phyloP scores from a whole-genome alignment of 2,888 invertebrate species.

The Petrophora chlorosata region DNA sequence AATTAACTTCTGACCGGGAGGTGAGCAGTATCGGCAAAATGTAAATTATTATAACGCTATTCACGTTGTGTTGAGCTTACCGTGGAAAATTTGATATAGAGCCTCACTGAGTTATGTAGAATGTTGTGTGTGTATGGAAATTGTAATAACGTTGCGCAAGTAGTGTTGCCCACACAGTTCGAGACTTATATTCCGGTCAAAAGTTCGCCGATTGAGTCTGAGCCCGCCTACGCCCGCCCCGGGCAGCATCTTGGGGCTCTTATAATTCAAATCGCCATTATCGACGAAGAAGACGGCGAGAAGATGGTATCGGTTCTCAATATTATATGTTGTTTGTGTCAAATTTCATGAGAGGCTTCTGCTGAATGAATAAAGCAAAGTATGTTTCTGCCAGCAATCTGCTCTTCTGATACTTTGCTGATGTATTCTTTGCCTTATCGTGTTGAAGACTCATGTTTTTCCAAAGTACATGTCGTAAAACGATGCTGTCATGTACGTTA shows the following conservation, averaged over 20 bases:
- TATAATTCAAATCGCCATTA: conserved; percentile 17
- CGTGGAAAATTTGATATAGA: conserved; percentile 28
- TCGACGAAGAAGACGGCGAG: conserved; percentile 6
- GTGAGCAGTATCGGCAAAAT: conserved; percentile 32
- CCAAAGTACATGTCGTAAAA: conserved; percentile 20
- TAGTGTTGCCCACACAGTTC: conserved; percentile 42
- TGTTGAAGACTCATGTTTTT: conserved; percentile 11
- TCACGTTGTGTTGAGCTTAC: conserved; percentile 20
- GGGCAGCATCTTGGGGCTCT: conserved; percentile 15
- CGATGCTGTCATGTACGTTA: conserved; percentile 19
- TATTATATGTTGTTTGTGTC: conserved; percentile 18
- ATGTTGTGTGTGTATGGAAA: not conserved
- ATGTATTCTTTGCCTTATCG: not conserved
- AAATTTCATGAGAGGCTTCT: conserved; percentile 17
- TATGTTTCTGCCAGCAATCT: too few relatives aligned
- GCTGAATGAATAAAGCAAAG: not conserved
- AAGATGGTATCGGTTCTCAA: conserved; percentile 19
- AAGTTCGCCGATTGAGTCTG: conserved; percentile 41
- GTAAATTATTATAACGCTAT: conserved; percentile 36
- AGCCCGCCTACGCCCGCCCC: conserved; percentile 38
- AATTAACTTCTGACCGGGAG: conserved; percentile 38
- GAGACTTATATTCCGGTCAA: conserved; percentile 49
- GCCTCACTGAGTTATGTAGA: not conserved
- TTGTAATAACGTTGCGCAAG: conserved; percentile 41
- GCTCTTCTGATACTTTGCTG: not conserved